Conservation (phyloP, 2,113 vertebrate genomes). For the Leptobrachium leishanense region DNA sequence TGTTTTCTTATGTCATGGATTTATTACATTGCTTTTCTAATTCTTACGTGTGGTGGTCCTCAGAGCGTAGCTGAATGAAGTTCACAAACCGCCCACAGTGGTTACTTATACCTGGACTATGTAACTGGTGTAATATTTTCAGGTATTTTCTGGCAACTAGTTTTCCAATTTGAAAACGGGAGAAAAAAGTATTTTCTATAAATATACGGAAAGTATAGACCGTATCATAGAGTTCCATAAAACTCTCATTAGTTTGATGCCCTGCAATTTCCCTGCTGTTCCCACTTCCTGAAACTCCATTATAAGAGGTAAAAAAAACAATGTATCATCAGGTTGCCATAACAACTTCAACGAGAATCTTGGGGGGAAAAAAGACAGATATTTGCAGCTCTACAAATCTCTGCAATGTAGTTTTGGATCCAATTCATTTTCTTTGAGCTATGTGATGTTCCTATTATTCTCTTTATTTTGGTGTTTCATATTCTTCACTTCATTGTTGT, state of each 20-base stretch:
- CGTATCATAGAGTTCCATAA: slow-evolving; percentile 16
- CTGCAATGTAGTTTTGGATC: slow-evolving; percentile 29
- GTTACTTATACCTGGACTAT: no score
- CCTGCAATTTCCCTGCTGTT: slow-evolving; percentile 44
- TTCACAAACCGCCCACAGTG: no score
- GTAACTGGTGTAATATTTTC: no score
- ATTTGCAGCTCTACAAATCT: slow-evolving; percentile 6
- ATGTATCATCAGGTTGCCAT: slow-evolving; percentile 39
- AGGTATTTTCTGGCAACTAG: no score
- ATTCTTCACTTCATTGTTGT: no score
- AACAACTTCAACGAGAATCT: slow-evolving; percentile 11
- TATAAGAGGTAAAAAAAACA: slow-evolving; percentile 40
- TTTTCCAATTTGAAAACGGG: not conserved
- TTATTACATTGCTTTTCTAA: no score
- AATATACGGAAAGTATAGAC: slow-evolving; percentile 17
- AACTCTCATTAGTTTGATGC: slow-evolving; percentile 36
- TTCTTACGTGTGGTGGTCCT: no score
- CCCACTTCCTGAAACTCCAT: slow-evolving; percentile 35
- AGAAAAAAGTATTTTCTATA: not conserved
- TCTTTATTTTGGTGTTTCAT: not conserved
- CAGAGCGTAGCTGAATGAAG: no score
- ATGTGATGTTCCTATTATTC: slow-evolving; percentile 18
- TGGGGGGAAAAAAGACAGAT: slow-evolving; percentile 9
- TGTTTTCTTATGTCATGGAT: no score
- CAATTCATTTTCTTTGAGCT: slow-evolving; percentile 21